Conservation (phyloP, 2,797 vertebrate species). For the Rachycentron canadum region DNA sequence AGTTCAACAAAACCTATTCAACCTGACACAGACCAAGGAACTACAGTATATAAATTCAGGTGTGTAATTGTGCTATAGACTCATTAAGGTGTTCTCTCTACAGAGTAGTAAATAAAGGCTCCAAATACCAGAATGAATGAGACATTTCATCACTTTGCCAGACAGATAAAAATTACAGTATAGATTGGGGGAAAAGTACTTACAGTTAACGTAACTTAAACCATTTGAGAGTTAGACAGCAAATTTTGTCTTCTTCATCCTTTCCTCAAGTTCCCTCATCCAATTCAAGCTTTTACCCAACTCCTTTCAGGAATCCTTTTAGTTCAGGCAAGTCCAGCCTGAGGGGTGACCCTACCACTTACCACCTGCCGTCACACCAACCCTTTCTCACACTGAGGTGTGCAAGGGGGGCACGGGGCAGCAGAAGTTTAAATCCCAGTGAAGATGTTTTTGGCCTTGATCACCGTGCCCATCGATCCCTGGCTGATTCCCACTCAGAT, state of each 20-base stretch:
- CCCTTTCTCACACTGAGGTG: conserved; percentile 49
- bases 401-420: conserved; percentile 61
- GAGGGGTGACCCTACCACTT: conserved; percentile 32
- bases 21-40: background rate
- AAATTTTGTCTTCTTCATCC: background rate
- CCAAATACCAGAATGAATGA: background rate
- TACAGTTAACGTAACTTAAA: conserved; percentile 7
- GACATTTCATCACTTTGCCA: background rate
- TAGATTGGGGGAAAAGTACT: background rate
- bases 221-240: background rate
- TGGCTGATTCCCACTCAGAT: conserved; percentile 90
- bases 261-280: conserved; percentile 1
- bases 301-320: conserved; percentile 1
- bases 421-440: conserved; percentile 85
- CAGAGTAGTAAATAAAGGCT: background rate
- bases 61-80: background rate
- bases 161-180: conserved; percentile 3
- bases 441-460: conserved; percentile 89
- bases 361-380: conserved; percentile 47
- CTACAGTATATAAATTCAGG: background rate
- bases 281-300: conserved; percentile 5
- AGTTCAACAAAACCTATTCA: background rate
- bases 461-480: conserved; percentile 85
- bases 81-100: background rate
- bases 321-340: conserved; percentile 20